These are phyloP conservation scores for Drosophila tsacasi DNA, from an alignment of 1,140 invertebrate genomes.

Conservation along the genomic window DNA sequence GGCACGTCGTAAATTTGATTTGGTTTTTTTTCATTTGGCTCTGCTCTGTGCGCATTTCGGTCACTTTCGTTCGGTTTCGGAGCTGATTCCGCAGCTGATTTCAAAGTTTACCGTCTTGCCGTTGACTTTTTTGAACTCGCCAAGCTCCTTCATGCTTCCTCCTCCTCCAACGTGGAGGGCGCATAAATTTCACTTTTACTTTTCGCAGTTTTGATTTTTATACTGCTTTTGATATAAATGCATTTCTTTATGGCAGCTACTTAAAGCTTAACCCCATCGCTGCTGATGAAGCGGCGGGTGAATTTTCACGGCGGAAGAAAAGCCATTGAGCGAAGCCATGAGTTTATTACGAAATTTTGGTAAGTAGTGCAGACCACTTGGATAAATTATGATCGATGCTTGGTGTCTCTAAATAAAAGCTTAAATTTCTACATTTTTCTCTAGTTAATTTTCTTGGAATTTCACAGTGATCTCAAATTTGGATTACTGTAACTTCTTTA, in stretches of 20 bases:
- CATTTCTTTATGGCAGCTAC: slow-evolving; percentile 45
- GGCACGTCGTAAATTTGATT: slow-evolving; percentile 77
- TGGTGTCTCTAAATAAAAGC: not conserved
- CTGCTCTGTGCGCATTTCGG: slow-evolving; percentile 36
- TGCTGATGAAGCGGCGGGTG: slow-evolving; percentile 1
- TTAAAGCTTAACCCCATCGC: slow-evolving; percentile 9
- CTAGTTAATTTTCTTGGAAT: too few relatives aligned
- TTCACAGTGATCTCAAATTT: too few relatives aligned
- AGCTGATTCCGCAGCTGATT: slow-evolving; percentile 42
- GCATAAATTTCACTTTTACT: slow-evolving; percentile 75
- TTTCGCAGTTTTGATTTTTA: slow-evolving; percentile 42
- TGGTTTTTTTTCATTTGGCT: slow-evolving; percentile 74
- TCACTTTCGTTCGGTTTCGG: slow-evolving; percentile 62
- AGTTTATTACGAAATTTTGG: slow-evolving; percentile 34
- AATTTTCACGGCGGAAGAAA: not conserved
- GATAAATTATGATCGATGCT: not conserved
- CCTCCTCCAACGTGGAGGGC: slow-evolving; percentile 40
- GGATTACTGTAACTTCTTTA: too few relatives aligned
- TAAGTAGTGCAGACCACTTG: slow-evolving; percentile 7
- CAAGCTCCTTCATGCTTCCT: slow-evolving; percentile 1
- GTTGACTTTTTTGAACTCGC: slow-evolving; percentile 35
- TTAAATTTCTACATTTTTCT: not conserved
- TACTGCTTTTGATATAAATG: slow-evolving; percentile 38
- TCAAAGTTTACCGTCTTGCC: slow-evolving; percentile 26
- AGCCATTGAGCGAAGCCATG: slow-evolving; percentile 1